Evolutionary conservation across 2,888 invertebrate species (phyloP).

Genomic region (Callosobruchus maculatus): DNA sequence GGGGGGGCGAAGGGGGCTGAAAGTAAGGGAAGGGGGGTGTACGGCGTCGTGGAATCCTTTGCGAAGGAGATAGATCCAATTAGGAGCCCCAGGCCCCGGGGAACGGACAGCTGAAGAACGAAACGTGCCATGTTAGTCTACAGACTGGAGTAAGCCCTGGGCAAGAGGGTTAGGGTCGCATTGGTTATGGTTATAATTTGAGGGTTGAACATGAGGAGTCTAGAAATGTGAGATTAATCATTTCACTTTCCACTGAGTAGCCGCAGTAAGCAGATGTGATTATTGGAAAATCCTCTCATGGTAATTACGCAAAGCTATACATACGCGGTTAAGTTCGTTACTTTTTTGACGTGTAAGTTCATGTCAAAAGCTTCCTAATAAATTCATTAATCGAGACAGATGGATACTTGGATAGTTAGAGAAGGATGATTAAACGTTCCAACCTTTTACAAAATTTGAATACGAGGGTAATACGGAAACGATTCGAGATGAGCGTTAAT

Average conservation of each 20-base stretch:
- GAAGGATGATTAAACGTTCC: too few species aligned
- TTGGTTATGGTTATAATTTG: background rate
- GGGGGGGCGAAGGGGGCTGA: background rate
- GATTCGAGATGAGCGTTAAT: too few species aligned
- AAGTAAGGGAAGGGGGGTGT: background rate
- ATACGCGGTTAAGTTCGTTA: too few species aligned
- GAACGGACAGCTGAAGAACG: background rate
- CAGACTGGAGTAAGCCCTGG: background rate
- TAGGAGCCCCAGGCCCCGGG: background rate
- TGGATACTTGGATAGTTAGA: too few species aligned
- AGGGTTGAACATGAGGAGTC: background rate
- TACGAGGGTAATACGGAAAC: too few species aligned
- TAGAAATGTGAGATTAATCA: background rate
- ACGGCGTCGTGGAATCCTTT: background rate
- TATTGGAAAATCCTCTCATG: too few species aligned
- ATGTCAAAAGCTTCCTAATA: too few species aligned
- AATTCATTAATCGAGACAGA: too few species aligned
- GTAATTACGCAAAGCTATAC: too few species aligned
- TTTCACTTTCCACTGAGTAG: background rate
- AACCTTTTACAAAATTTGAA: too few species aligned
- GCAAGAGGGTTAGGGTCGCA: background rate
- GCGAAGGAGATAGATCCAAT: background rate
- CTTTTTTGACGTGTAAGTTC: too few species aligned
- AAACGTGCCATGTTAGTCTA: background rate
- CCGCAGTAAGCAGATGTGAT: too few species aligned